Conservation (phyloP, 2,888 invertebrate genomes). For the Synanthedon tipuliformis region DNA sequence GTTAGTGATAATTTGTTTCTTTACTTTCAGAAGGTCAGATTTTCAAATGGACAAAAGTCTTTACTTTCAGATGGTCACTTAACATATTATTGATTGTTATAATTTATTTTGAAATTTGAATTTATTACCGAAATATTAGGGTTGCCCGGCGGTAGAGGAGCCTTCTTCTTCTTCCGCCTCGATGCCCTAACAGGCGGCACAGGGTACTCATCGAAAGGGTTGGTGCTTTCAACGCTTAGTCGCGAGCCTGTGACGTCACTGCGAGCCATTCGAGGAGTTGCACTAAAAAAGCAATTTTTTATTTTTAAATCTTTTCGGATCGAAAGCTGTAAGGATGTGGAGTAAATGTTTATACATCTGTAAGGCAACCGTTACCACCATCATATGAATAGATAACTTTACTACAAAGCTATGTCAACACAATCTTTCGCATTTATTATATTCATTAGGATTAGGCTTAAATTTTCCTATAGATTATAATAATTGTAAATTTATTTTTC, state of each 20-base stretch:
- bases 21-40: no score
- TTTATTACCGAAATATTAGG: slow-evolving; percentile 32
- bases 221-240: slow-evolving; percentile 69
- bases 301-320: neutral
- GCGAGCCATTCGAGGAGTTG: slow-evolving; percentile 54
- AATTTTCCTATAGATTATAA: no score
- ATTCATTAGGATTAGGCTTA: no score
- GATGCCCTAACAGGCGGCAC: slow-evolving; percentile 65
- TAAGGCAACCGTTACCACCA: no score
- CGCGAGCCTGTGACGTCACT: slow-evolving; percentile 67
- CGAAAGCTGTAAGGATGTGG: neutral
- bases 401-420: no score
- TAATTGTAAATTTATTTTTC: no score
- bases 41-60: no score
- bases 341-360: no score
- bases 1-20: no score
- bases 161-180: slow-evolving; percentile 73
- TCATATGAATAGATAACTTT: no score
- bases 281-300: slow-evolving; percentile 20
- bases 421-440: no score
- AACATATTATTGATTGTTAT: neutral
- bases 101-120: slow-evolving; percentile 2
- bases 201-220: slow-evolving; percentile 67
- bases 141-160: slow-evolving; percentile 66
- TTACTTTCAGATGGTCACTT: no score